Evolutionary conservation across 2,888 invertebrate species (phyloP).

Genomic region (Lordiphosa fenestrarum): DNA sequence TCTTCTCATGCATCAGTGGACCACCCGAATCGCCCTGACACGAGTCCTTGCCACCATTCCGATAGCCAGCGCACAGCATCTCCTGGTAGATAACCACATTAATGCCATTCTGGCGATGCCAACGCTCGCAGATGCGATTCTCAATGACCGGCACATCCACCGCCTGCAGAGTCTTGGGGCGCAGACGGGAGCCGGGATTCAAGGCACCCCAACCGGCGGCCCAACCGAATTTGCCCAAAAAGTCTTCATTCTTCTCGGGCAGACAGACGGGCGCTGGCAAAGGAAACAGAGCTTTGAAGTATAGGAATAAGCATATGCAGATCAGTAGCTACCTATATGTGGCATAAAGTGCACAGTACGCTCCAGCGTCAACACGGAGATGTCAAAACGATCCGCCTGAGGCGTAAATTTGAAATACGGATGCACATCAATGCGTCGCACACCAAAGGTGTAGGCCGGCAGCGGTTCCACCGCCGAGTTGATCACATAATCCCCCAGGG

Average conservation of each 20-base stretch:
- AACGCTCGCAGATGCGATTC: slow-evolving; percentile 85
- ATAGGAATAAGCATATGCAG: too few species aligned
- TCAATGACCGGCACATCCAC: slow-evolving; percentile 97
- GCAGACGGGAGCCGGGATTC: slow-evolving; percentile 89
- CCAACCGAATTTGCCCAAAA: slow-evolving; percentile 94
- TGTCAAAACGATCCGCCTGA: slow-evolving; percentile 94
- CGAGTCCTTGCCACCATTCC: slow-evolving; percentile 87
- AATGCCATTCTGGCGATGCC: slow-evolving; percentile 84
- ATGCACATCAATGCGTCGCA: slow-evolving; percentile 93
- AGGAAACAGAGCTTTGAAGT: not conserved
- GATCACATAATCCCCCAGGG: slow-evolving; percentile 92
- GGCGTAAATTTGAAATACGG: slow-evolving; percentile 96
- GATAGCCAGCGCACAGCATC: slow-evolving; percentile 96
- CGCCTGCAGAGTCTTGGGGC: slow-evolving; percentile 94
- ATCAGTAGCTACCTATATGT: slow-evolving; percentile 86
- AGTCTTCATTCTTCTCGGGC: slow-evolving; percentile 93
- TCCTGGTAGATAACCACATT: slow-evolving; percentile 92
- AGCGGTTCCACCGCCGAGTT: slow-evolving; percentile 95
- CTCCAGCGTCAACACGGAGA: slow-evolving; percentile 93
- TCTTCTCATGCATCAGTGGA: slow-evolving; percentile 92
- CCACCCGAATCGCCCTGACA: slow-evolving; percentile 88
- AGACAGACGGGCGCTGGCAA: slow-evolving; percentile 91
- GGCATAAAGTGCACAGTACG: slow-evolving; percentile 94
- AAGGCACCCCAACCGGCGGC: slow-evolving; percentile 97
- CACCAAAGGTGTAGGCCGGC: slow-evolving; percentile 95